phyloP scores from a whole-genome alignment of 2,888 invertebrate genomes.

The Hecatera dysodea region DNA sequence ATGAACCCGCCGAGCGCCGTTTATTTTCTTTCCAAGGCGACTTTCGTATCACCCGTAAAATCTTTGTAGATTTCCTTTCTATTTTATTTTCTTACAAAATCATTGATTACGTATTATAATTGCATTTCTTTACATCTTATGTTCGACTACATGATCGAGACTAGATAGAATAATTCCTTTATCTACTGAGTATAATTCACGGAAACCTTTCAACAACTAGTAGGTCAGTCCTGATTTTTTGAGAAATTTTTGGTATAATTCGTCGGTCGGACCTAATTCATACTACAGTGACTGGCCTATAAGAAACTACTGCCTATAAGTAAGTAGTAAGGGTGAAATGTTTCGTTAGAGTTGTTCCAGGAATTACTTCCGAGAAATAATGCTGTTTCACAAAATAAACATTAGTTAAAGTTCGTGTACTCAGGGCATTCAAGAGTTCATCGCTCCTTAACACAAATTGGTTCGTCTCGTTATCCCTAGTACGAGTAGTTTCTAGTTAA shows the following conservation, averaged over 20 bases:
- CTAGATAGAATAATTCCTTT: not conserved
- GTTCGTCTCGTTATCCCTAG: slow-evolving; percentile 11
- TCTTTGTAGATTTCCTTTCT: slow-evolving; percentile 40
- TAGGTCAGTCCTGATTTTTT: no score
- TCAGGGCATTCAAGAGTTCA: not conserved
- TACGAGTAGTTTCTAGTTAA: not conserved
- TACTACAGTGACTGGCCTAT: no score
- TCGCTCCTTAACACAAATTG: not conserved
- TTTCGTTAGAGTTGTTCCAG: not conserved
- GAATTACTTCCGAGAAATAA: slow-evolving; percentile 9
- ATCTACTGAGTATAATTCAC: not conserved
- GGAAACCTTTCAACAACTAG: not conserved
- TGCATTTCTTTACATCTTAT: not conserved
- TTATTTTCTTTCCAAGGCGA: slow-evolving; percentile 46
- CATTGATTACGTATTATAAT: slow-evolving; percentile 42
- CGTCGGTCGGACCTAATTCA: no score
- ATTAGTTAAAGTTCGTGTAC: not conserved
- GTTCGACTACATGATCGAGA: not conserved
- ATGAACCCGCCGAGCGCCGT: slow-evolving; percentile 26
- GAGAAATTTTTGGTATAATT: no score
- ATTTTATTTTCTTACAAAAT: slow-evolving; percentile 43
- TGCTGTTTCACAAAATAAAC: not conserved
- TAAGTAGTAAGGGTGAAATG: not conserved
- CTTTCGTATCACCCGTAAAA: slow-evolving; percentile 42
- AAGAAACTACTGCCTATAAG: no score